A percentile compares a stretch with the other conserved stretches of the same genome.
phyloP scores from a whole-genome alignment of 2,797 vertebrate species.

The Rhinatrema bivittatum region DNA sequence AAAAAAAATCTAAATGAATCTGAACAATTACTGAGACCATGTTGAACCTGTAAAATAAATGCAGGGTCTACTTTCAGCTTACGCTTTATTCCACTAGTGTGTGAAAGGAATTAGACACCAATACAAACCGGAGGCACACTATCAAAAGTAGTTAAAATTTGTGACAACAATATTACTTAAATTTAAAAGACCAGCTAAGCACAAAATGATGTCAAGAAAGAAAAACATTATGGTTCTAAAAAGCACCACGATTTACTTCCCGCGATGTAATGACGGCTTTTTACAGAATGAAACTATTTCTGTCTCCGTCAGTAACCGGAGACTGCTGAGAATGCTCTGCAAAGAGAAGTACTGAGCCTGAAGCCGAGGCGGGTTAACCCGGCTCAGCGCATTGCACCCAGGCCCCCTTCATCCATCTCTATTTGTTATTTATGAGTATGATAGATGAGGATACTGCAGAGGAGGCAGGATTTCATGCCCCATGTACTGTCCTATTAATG shows the following conservation, averaged over 20 bases:
- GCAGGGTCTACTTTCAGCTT: too few species aligned
- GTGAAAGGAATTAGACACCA: background rate
- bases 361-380: background rate
- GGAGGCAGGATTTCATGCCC: background rate
- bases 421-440: conserved; percentile 2
- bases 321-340: conserved; percentile 1
- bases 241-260: conserved; percentile 24
- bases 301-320: background rate
- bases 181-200: conserved; percentile 12
- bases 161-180: conserved; percentile 3
- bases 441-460: background rate
- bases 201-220: too few species aligned
- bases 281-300: too few species aligned
- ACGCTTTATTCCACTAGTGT: too few species aligned
- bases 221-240: background rate
- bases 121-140: background rate
- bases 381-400: rapidly evolving
- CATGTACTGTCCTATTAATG: background rate
- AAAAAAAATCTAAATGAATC: too few species aligned
- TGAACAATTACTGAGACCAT: too few species aligned
- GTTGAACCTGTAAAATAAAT: too few species aligned
- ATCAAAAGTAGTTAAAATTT: background rate
- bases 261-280: background rate
- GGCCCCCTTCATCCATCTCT: conserved; percentile 20
- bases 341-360: background rate